Evolutionary conservation across 2,888 invertebrate genomes (phyloP).

Genomic region (Caenorhabditis sinica): DNA sequence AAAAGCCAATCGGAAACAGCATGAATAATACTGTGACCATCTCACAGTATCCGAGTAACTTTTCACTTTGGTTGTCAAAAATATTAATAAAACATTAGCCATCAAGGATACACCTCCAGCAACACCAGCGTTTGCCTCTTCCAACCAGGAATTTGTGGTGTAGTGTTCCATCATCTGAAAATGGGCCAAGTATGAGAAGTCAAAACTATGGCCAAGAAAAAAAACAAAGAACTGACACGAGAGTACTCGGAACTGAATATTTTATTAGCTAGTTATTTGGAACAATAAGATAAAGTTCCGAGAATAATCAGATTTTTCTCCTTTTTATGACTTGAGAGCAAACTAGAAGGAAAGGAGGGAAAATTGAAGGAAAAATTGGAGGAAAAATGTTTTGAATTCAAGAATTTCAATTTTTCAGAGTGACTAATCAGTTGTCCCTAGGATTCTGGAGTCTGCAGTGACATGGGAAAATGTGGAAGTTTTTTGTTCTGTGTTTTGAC

Average conservation of each 20-base stretch:
- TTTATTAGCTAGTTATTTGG: not conserved
- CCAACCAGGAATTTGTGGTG: conserved; percentile 39
- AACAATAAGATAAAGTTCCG: not conserved
- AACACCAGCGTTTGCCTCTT: conserved; percentile 35
- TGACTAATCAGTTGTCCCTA: too few relatives aligned
- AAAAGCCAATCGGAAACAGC: conserved; percentile 45
- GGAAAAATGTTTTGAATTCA: too few relatives aligned
- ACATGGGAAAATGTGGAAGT: too few relatives aligned
- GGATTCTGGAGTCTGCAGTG: too few relatives aligned
- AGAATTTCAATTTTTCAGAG: too few relatives aligned
- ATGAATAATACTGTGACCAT: conserved; percentile 40
- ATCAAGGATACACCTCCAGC: conserved; percentile 45
- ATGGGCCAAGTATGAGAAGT: not conserved
- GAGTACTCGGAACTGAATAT: conserved; percentile 7
- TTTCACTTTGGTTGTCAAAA: conserved; percentile 44
- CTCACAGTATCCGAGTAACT: conserved; percentile 47
- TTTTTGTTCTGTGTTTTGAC: too few relatives aligned
- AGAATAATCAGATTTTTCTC: not conserved
- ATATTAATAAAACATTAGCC: conserved; percentile 36
- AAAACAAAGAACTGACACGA: not conserved
- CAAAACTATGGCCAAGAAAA: not conserved
- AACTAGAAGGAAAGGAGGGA: too few relatives aligned
- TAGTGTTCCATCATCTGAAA: conserved; percentile 56
- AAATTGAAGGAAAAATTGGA: too few relatives aligned
- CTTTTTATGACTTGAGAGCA: not conserved